A percentile compares a stretch with the other conserved stretches of the same genome.
phyloP scores from a whole-genome alignment of 2,888 invertebrate species.

The Chymomyza amoena region DNA sequence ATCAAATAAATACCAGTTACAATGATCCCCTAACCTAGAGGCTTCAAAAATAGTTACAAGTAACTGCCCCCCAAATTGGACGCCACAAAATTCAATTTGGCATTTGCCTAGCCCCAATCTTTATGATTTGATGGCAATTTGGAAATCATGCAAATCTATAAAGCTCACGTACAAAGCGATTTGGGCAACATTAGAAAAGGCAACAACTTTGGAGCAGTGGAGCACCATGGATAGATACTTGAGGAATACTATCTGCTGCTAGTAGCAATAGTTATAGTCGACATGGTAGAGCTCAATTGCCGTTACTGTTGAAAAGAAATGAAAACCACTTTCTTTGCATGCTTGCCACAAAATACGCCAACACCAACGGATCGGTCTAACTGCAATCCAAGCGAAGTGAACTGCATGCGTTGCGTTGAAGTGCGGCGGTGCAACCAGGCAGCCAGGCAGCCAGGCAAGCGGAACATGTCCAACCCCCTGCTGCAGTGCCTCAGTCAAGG shows the following conservation, averaged over 20 bases:
- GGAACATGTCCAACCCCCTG: constrained; percentile 5
- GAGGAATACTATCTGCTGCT: no score
- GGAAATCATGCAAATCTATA: constrained; percentile 65
- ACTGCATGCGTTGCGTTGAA: constrained; percentile 62
- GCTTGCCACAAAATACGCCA: constrained; percentile 68
- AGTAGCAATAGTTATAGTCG: not conserved
- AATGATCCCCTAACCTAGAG: no score
- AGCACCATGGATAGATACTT: not conserved
- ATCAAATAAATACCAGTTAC: no score
- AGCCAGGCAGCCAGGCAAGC: not conserved
- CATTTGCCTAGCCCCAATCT: not conserved
- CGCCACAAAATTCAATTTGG: constrained; percentile 61
- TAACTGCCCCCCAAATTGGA: not conserved
- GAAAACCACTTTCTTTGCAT: constrained; percentile 77
- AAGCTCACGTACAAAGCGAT: constrained; percentile 41
- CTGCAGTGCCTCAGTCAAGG: constrained; percentile 31
- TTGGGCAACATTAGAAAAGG: not conserved
- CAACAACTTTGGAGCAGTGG: not conserved
- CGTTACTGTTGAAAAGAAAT: constrained; percentile 61
- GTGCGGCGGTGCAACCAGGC: not conserved
- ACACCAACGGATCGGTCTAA: constrained; percentile 33
- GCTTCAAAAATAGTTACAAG: no score
- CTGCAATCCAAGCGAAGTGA: constrained; percentile 55
- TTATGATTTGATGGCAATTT: constrained; percentile 19
- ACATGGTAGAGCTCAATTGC: not conserved